Base-by-base conservation (phyloP, 1,140 invertebrate genomes). In the Hyphantria cunea region DNA sequence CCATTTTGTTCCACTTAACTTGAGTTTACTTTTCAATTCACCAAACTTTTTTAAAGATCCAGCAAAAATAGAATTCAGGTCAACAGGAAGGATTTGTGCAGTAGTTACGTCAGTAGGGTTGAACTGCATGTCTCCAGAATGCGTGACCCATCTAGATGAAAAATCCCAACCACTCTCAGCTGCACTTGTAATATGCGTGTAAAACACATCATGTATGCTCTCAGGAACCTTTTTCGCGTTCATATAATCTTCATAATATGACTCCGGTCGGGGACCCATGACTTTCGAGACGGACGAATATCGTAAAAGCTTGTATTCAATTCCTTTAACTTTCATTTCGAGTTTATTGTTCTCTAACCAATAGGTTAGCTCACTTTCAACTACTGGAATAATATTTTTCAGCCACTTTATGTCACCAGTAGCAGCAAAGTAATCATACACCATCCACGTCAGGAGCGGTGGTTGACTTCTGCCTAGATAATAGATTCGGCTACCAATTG, bases 91-190 rank as follows among this genome's bases (percentile, higher is more conserved):
- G 33, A 97, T 94, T 44, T 94, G 78, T 7, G 92, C 92, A 0
- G 94, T 94, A 7, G 93, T 87, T 4, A 94, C 92, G 62, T 94
- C 86, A 0, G 89, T 77, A 32, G 95, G 76, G 59, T 92, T 92
- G 8, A 91, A 92, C 3, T 84, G 67, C 10, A 87, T 83, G 13
- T 82, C 84, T 11, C 91, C 91, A 12, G 88, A 78, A 13, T 91
- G 89, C 41, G 95, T 92, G 71, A 95, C 95, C 97, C 97, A 98
- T 39, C 96, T 91, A 0, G 93, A 93, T 0, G 95, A 96, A 80
- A 97, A 98, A 82, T 98, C 96, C 96, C 96, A 97, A 3, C 96
- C 96, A 72, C 94, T 96, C 81, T 98, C 96, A 0, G 96, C 96
- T 0, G 94, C 96, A 14, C 96, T 94, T 75, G 95, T 95, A 39